phyloP scores from a whole-genome alignment of 2,888 invertebrate genomes.

The Macrostomum cliftonense region DNA sequence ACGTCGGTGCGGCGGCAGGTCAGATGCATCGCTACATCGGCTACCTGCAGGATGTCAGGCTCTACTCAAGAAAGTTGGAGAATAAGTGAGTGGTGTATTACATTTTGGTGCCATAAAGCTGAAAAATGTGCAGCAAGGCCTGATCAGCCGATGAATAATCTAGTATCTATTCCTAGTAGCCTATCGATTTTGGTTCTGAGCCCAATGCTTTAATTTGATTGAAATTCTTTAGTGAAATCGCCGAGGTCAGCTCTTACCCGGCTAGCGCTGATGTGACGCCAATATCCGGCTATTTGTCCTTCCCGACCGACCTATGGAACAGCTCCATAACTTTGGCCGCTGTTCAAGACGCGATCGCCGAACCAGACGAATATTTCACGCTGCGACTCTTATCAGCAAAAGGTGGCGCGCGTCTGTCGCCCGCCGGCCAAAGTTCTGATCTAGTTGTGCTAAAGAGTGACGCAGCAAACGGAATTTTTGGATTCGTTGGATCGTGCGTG shows the following conservation, averaged over 20 bases:
- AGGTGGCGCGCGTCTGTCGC: constrained; percentile 24
- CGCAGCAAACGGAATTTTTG: constrained; percentile 33
- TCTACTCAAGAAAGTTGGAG: constrained; percentile 22
- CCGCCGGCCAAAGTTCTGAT: no score
- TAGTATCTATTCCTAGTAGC: no score
- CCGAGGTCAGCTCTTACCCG: constrained; percentile 21
- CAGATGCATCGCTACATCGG: constrained; percentile 20
- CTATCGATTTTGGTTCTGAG: no score
- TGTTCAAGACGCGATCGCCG: constrained; percentile 26
- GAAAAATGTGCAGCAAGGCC: no score
- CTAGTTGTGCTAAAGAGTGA: constrained; percentile 32
- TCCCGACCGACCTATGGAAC: constrained; percentile 14
- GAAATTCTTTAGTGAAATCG: constrained; percentile 19
- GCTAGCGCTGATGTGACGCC: constrained; percentile 21
- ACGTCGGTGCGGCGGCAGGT: constrained; percentile 22
- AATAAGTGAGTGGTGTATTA: constrained; percentile 16
- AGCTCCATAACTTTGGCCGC: constrained; percentile 17
- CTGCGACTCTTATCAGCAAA: constrained; percentile 22
- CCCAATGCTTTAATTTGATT: no score
- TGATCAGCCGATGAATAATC: no score
- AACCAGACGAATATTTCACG: constrained; percentile 26
- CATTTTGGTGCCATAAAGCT: constrained; percentile 9
- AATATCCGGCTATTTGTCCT: constrained; percentile 25
- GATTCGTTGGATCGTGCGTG: constrained; percentile 21
- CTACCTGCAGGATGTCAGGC: constrained; percentile 27